These are phyloP conservation scores for Arrhamphus sclerolepis DNA, from an alignment of 2,797 vertebrate genomes.

Conservation along the genomic window DNA sequence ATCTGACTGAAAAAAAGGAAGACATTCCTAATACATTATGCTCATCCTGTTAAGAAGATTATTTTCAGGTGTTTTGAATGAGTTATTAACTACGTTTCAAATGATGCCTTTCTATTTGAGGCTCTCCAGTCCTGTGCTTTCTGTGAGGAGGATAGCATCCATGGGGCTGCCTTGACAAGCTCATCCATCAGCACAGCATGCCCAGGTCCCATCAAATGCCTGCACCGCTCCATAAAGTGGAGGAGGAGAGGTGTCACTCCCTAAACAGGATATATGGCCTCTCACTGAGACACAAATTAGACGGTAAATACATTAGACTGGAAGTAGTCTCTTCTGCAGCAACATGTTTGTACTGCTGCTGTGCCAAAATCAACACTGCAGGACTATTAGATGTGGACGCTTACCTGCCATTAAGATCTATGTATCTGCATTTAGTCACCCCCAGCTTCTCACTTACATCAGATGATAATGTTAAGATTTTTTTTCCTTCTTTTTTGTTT, in stretches of 20 bases:
- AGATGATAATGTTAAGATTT: slow-evolving; percentile 31
- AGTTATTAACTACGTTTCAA: slow-evolving; percentile 64
- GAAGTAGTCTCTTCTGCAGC: slow-evolving; percentile 76
- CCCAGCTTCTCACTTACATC: slow-evolving; percentile 36
- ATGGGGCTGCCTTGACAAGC: slow-evolving; percentile 78
- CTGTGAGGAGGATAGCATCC: slow-evolving; percentile 69
- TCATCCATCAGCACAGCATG: slow-evolving; percentile 84
- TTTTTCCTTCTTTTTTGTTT: no score
- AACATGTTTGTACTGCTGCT: slow-evolving; percentile 76
- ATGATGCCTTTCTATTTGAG: slow-evolving; percentile 60
- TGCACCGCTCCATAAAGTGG: slow-evolving; percentile 76
- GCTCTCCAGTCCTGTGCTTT: slow-evolving; percentile 55
- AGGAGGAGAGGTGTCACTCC: slow-evolving; percentile 85
- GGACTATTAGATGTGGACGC: slow-evolving; percentile 49
- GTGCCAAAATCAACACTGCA: slow-evolving; percentile 71
- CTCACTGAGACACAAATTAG: slow-evolving; percentile 85
- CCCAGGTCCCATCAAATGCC: slow-evolving; percentile 79
- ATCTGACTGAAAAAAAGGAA: slow-evolving; percentile 28
- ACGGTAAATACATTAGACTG: slow-evolving; percentile 86
- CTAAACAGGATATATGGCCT: slow-evolving; percentile 87
- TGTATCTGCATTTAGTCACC: slow-evolving; percentile 51
- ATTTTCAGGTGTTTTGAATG: slow-evolving; percentile 66
- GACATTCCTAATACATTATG: slow-evolving; percentile 21
- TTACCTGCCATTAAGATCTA: slow-evolving; percentile 60
- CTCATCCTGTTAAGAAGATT: slow-evolving; percentile 53